Evolutionary conservation across 2,113 vertebrate genomes (phyloP), one percentile per base, ranked within the genome.

Genomic region (Proterorhinus semilunaris): DNA sequence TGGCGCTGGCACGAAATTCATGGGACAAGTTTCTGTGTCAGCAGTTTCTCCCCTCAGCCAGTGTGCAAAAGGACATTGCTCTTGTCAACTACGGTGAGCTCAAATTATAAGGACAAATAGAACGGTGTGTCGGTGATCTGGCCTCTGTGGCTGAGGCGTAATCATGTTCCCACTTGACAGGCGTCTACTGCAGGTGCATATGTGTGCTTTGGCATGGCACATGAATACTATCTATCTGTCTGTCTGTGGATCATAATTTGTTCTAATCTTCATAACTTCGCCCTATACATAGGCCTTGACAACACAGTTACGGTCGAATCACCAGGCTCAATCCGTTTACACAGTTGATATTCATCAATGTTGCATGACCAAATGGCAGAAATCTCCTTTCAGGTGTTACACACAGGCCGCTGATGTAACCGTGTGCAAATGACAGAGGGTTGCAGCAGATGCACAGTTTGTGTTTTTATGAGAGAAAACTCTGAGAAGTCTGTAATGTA

Each of bases 1-100:
- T 53, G 43, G 80, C 42, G 15, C 80, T 82, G 82, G 84, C 81
- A 84, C 81, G 3, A 86, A 90, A 88, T 91, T 89, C 88, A 86
- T 68, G 83, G 91, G 90, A 89, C 90, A 88, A 91, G 84, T 78
- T 87, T 82, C 82, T 81, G 75, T 86, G 92, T 93, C 92, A 93
- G 92, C 92, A 90, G 75, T 91, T 91, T 92, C 86, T 88, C 81
- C 69, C 76, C 64, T 80, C 78, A 79, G 83, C 79, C 71, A 43
- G 72, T 62, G 77, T 81, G 76, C 81, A 80, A 90, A 84, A 90
- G 88, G 89, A 92, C 91, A 89, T 86, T 85, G 87, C 85, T 82
- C 78, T 87, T 88, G 84, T 91, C 91, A 90, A 83, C 66, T 51
- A 55, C 57, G 59, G 85, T 79, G 65, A 87, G 75, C 74, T 69